Percentiles rank a stretch among this genome's conserved stretches.
These are phyloP conservation scores for Propithecus deckenii DNA, from an alignment of 2,797 vertebrate species.

Conservation along the genomic window DNA sequence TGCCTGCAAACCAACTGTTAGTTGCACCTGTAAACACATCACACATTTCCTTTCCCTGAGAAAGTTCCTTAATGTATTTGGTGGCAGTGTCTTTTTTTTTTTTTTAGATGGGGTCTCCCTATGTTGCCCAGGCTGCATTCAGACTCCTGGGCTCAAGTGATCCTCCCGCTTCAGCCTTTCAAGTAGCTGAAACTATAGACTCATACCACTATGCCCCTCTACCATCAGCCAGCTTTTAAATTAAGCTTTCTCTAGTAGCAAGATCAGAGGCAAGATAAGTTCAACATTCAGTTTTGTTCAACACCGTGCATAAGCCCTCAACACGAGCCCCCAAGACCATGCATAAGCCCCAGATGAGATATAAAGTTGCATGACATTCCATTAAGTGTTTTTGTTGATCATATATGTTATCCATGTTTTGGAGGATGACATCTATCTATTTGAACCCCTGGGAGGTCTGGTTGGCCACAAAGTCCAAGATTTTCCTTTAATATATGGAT, in stretches of 20 bases:
- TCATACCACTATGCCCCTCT: neutral
- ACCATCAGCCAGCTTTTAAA: neutral
- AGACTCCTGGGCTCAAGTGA: neutral
- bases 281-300: neutral
- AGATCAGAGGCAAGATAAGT: neutral
- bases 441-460: neutral
- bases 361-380: neutral
- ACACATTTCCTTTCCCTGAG: neutral
- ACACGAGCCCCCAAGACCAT: neutral
- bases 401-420: neutral
- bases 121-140: neutral
- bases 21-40: neutral
- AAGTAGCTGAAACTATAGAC: neutral
- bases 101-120: neutral
- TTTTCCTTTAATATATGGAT: neutral
- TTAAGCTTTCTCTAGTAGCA: neutral
- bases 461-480: neutral
- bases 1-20: neutral
- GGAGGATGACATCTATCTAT: neutral
- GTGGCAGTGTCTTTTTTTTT: neutral
- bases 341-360: neutral
- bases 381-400: neutral
- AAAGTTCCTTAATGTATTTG: neutral
- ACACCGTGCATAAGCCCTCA: neutral
- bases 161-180: neutral